phyloP scores from a whole-genome alignment of 2,888 invertebrate genomes.

The Amphipyra berbera region DNA sequence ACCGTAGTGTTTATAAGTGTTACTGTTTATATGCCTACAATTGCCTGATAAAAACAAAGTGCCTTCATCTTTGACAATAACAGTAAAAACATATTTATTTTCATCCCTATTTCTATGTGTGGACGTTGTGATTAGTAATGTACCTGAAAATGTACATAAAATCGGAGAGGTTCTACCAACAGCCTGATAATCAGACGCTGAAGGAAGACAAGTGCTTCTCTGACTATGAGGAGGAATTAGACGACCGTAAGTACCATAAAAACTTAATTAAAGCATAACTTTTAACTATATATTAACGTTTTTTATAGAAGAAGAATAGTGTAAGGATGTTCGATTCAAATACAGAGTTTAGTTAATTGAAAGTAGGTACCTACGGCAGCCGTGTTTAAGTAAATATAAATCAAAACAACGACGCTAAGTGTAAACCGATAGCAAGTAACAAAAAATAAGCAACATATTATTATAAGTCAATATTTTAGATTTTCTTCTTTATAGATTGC shows the following conservation, averaged over 20 bases:
- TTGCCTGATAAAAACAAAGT: slow-evolving; percentile 28
- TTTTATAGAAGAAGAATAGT: no score
- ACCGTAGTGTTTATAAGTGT: slow-evolving; percentile 19
- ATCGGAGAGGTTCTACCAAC: slow-evolving; percentile 84
- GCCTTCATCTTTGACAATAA: slow-evolving; percentile 27
- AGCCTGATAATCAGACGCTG: slow-evolving; percentile 77
- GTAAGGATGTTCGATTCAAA: no score
- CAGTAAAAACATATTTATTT: background rate
- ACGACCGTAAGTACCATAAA: slow-evolving; percentile 77
- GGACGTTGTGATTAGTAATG: slow-evolving; percentile 70
- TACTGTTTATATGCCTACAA: slow-evolving; percentile 1
- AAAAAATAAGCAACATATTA: no score
- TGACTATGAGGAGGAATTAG: slow-evolving; percentile 83
- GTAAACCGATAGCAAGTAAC: no score
- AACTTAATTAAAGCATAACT: no score
- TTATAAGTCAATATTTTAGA: no score
- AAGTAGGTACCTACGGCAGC: no score
- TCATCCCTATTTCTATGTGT: slow-evolving; percentile 28
- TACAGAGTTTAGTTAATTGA: no score
- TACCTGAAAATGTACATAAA: slow-evolving; percentile 87
- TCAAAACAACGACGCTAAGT: no score
- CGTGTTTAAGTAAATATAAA: no score
- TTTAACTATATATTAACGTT: no score
- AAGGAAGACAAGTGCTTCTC: slow-evolving; percentile 82
- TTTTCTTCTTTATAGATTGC: no score